Evolutionary conservation across 2,113 vertebrate species (phyloP).

Genomic region (Calidris pugnax): DNA sequence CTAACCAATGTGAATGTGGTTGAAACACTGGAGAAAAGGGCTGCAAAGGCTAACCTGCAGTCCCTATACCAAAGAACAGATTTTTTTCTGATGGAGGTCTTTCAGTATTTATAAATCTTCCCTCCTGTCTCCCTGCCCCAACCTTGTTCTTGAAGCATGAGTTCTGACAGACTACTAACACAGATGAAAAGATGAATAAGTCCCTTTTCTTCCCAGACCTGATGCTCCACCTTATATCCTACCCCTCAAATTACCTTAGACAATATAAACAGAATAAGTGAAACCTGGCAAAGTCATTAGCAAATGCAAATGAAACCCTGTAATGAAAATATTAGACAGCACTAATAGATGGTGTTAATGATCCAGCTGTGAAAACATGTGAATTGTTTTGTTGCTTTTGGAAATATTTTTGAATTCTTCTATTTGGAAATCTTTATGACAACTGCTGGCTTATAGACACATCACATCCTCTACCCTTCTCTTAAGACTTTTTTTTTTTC

Average conservation of each 20-base stretch:
- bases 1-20: not conserved
- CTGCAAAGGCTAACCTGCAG: not conserved
- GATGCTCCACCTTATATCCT: accelerated
- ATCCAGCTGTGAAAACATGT: not conserved
- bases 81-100: not conserved
- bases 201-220: not conserved
- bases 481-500: not conserved
- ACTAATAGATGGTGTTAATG: not conserved
- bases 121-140: accelerated
- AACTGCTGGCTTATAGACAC: not conserved
- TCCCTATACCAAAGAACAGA: not conserved
- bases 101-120: not conserved
- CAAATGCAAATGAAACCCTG: not conserved
- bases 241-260: not conserved
- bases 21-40: not conserved
- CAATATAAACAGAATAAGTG: not conserved
- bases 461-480: not conserved
- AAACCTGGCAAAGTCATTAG: not conserved
- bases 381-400: not conserved
- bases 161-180: not conserved
- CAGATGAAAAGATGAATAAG: not conserved
- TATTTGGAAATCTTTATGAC: not conserved
- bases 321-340: not conserved
- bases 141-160: not conserved
- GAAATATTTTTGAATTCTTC: not conserved